Evolutionary conservation across 53 echinoderm and acorn worm species (phyloP).

Genomic region (Pentamera pediparva): DNA sequence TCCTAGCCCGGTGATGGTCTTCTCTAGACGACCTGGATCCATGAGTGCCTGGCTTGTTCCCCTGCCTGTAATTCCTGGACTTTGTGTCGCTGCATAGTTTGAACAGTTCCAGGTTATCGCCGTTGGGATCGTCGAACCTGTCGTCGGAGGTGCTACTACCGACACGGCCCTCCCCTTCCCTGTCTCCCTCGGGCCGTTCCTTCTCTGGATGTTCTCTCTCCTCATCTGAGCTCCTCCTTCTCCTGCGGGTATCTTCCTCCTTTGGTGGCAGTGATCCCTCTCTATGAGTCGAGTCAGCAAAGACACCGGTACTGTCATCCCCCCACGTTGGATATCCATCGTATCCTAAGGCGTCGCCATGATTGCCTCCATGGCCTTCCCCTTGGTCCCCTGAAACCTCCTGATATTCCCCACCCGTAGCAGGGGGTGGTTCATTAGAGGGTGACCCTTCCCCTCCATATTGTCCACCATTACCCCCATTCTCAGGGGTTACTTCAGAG

Average conservation of each 20-base stretch:
- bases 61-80: conserved; percentile 13
- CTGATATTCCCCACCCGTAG: background rate
- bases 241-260: background rate
- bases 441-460: background rate
- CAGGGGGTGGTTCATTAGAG: background rate
- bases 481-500: background rate
- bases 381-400: background rate
- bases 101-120: background rate
- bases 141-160: conserved; percentile 13
- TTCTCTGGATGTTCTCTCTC: background rate
- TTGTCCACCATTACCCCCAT: background rate
- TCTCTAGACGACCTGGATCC: background rate
- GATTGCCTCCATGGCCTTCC: background rate
- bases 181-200: background rate
- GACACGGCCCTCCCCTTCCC: conserved; percentile 3
- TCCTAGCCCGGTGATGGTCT: background rate
- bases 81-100: conserved; percentile 7
- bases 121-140: background rate
- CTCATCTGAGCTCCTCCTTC: background rate
- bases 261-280: background rate
- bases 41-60: background rate
- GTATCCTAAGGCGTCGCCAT: too few relatives aligned
- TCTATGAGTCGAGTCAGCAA: conserved; percentile 23
- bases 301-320: background rate
- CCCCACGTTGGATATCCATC: background rate